phyloP scores from a whole-genome alignment of 2,888 invertebrate genomes.

The Drosophila kanekoi region DNA sequence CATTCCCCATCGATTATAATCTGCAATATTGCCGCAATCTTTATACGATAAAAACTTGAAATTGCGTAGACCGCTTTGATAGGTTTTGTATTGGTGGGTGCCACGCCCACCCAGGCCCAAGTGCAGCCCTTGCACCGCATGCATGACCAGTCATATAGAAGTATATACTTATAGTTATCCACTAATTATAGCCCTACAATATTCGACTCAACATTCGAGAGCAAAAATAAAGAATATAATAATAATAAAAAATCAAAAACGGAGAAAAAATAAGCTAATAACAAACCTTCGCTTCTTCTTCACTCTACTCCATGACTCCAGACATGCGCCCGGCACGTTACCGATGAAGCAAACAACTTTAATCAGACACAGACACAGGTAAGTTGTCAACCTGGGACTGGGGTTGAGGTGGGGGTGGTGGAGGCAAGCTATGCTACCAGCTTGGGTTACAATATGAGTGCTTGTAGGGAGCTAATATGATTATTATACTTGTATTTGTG shows the following conservation, averaged over 20 bases:
- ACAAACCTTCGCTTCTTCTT: slow-evolving; percentile 40
- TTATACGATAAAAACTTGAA: slow-evolving; percentile 35
- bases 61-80: slow-evolving; percentile 22
- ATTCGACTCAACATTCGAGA: slow-evolving; percentile 59
- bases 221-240: slow-evolving; percentile 18
- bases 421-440: slow-evolving; percentile 36
- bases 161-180: slow-evolving; percentile 54
- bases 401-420: background rate
- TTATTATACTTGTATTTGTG: slow-evolving; percentile 29
- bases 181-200: slow-evolving; percentile 65
- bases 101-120: slow-evolving; percentile 12
- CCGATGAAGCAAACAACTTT: slow-evolving; percentile 75
- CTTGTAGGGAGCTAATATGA: slow-evolving; percentile 17
- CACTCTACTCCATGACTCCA: slow-evolving; percentile 33
- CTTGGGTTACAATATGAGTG: slow-evolving; percentile 41
- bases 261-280: slow-evolving; percentile 39
- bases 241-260: too few species aligned
- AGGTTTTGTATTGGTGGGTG: slow-evolving; percentile 11
- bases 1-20: slow-evolving; percentile 24
- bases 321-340: slow-evolving; percentile 76
- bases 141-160: slow-evolving; percentile 53
- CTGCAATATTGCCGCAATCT: slow-evolving; percentile 40
- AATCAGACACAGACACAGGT: slow-evolving; percentile 76
- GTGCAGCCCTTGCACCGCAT: slow-evolving; percentile 25
- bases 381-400: slow-evolving; percentile 63